Evolutionary conservation across 2,797 vertebrate genomes (phyloP).

Genomic region (Naso thynnoides): DNA sequence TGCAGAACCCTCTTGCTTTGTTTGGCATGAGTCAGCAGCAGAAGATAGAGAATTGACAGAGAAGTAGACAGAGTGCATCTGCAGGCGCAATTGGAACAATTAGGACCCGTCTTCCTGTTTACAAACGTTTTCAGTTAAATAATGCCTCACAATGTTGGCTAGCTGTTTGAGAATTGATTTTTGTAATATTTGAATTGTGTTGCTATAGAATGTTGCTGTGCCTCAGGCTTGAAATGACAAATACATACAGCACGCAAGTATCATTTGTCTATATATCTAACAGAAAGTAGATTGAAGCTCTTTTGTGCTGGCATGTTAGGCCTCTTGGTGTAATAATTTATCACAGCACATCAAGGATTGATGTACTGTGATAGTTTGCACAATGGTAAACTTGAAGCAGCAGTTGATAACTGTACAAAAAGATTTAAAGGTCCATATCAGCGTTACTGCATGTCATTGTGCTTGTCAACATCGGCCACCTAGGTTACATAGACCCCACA

Average conservation of each 20-base stretch:
- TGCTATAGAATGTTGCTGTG: neutral
- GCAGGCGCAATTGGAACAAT: neutral
- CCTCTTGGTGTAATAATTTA: constrained; percentile 12
- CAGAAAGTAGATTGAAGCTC: constrained; percentile 7
- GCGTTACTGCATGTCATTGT: too few relatives aligned
- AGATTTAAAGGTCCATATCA: too few relatives aligned
- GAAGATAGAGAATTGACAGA: neutral
- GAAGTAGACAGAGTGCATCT: neutral
- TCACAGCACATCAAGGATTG: constrained; percentile 2
- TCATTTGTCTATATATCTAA: constrained; percentile 22
- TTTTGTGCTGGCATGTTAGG: neutral
- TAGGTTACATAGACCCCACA: too few relatives aligned
- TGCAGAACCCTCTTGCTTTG: neutral
- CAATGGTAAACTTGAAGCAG: too few relatives aligned
- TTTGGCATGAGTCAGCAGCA: neutral
- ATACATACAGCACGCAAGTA: constrained; percentile 4
- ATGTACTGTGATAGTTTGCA: too few relatives aligned
- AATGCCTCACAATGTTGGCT: neutral
- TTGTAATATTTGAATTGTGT: constrained; percentile 4
- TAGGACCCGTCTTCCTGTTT: constrained; percentile 10
- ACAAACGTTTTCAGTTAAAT: neutral
- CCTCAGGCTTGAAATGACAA: constrained; percentile 1
- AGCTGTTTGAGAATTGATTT: neutral
- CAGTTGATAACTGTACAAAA: too few relatives aligned
- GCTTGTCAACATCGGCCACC: too few relatives aligned